phyloP scores from a whole-genome alignment of 2,113 vertebrate genomes.

The Furnarius figulus region DNA sequence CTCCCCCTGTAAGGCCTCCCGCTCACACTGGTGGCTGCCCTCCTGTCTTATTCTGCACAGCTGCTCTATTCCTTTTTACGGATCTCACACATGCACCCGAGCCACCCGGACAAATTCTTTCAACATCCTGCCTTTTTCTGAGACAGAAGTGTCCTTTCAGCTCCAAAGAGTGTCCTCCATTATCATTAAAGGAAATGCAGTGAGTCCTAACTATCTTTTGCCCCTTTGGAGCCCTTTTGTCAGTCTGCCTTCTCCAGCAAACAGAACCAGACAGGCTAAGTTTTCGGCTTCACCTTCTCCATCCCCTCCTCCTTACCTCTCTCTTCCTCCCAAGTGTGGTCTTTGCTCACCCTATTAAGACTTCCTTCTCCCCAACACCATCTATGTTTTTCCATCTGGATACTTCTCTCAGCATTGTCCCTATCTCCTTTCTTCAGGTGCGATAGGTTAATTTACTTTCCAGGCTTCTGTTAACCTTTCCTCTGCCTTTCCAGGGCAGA shows the following conservation, averaged over 20 bases:
- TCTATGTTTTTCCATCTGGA: not conserved
- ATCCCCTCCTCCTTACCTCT: not conserved
- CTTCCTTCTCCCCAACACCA: not conserved
- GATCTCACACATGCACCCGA: accelerated
- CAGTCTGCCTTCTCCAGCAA: not conserved
- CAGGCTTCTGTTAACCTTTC: constrained; percentile 50
- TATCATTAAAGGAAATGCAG: not conserved
- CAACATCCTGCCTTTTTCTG: not conserved
- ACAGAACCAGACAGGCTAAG: accelerated
- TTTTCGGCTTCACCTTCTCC: not conserved
- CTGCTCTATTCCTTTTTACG: not conserved
- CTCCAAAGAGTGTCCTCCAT: not conserved
- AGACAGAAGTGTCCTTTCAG: not conserved
- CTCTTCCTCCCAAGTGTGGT: not conserved
- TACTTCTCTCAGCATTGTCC: not conserved
- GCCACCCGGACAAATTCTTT: not conserved
- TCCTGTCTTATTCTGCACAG: not conserved
- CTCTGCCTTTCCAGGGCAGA: constrained; percentile 27
- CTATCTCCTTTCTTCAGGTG: constrained; percentile 53
- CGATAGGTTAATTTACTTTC: constrained; percentile 27
- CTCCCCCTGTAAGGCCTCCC: not conserved
- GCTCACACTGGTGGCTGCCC: not conserved
- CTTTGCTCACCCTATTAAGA: not conserved
- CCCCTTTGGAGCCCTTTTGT: not conserved
- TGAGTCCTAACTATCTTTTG: not conserved